Conservation (phyloP, 30 jellyfish, hydroid and myxozoan genomes). For the Euphysa ruthae region DNA sequence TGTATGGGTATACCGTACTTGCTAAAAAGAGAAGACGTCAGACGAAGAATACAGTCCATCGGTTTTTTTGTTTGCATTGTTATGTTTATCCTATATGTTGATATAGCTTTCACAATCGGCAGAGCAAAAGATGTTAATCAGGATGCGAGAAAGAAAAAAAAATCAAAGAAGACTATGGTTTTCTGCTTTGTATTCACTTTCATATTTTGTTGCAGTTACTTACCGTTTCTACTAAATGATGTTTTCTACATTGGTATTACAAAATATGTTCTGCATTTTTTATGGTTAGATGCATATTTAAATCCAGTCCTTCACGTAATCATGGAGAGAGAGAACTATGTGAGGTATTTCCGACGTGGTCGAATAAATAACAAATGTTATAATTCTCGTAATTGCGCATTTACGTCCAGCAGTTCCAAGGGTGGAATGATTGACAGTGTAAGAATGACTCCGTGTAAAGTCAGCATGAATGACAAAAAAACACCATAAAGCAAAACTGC, state of each 20-base stretch:
- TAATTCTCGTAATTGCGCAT: too few relatives aligned
- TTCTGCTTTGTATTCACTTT: background rate
- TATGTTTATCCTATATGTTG: background rate
- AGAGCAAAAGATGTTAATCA: background rate
- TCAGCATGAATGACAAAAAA: too few relatives aligned
- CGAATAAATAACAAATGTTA: too few relatives aligned
- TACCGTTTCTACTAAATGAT: background rate
- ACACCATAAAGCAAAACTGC: too few relatives aligned
- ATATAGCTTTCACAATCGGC: background rate
- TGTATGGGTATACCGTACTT: background rate
- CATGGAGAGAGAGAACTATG: too few relatives aligned
- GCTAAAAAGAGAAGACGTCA: background rate
- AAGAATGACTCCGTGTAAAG: too few relatives aligned
- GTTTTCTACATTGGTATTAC: background rate
- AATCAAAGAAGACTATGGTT: background rate
- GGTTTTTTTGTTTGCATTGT: background rate
- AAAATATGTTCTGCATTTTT: background rate
- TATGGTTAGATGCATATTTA: constrained; percentile 5
- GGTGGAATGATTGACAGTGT: too few relatives aligned
- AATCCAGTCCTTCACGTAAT: too few relatives aligned
- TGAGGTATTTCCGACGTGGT: too few relatives aligned
- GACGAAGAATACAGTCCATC: background rate
- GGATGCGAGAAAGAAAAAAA: background rate
- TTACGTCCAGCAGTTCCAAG: too few relatives aligned
- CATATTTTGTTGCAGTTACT: background rate